Evolutionary conservation across 2,113 vertebrate genomes (phyloP), one percentile per base, ranked within the genome.

Genomic region (Pteronura brasiliensis): DNA sequence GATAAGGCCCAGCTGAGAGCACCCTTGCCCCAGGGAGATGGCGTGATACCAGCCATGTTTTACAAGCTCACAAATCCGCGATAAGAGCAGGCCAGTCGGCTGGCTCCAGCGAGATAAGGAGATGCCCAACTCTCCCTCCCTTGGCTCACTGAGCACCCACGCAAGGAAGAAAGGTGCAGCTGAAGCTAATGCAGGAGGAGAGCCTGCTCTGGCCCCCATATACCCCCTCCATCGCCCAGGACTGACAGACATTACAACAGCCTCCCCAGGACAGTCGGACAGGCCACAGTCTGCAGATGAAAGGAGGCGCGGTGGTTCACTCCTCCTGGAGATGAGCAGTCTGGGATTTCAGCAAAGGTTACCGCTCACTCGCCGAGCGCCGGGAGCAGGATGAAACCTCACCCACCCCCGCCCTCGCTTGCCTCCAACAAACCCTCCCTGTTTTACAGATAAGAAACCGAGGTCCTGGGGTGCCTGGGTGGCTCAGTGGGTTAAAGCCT

Each of bases 21-120:
- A 34, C 83, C 93, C 93, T 18, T 7, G 0, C 96, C 93, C 77
- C 34, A 1, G 90, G 59, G 93, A 87, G 92, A 97, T 97, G 96
- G 71, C 0, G 0, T 15, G 96, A 97, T 97, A 97, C 23, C 0
- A 0, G 8, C 87, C 95, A 4, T 98, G 96, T 98, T 92, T 83
- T 98, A 98, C 97, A 98, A 97, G 95, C 97, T 93, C 79, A 79
- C 84, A 96, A 98, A 97, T 97, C 95, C 49, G 23, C 0, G 95
- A 98, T 97, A 97, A 98, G 72, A 59, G 82, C 72, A 0, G 39
- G 76, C 91, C 25, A 9, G 76, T 44, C n/a, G 12, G 52, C 97
- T 97, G 93, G 88, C 67, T 92, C 90, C 6, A 1, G 84, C 0
- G n/a, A 95, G 97, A 97, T 97, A 97, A 97, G 94, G 63, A n/a